Base-by-base conservation (phyloP, 2,113 vertebrate species). In the Silurus asotus region DNA sequence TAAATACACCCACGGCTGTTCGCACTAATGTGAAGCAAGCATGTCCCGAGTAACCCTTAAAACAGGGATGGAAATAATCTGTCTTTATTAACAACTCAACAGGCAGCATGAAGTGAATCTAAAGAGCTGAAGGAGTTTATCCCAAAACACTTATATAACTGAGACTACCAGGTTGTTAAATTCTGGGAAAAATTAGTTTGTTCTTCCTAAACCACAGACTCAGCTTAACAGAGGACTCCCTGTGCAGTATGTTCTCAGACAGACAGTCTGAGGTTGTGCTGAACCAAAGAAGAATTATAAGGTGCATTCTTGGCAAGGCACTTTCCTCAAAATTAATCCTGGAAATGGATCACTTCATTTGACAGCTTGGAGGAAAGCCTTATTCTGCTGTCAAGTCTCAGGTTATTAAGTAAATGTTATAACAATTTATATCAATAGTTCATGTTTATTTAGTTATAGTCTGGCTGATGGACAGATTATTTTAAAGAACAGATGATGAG, bases 321-420 rank as follows among this genome's bases (percentile, higher is more conserved):
- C 14, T 1, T 62, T 58, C 49, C 23, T 72, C 28, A 48, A 85
- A 48, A 85, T 61, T 59, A 82, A 88, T 88, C 17, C 23, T 67
- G 59, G n/a, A 87, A 19, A 78, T 80, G 51, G 25, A 86, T 69
- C 75, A 59, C 17, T 61, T 76, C n/a, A 69, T 56, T 15, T 88
- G 80, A 87, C 82, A 81, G 9, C 4, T 80, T 81, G n/a, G 76
- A 84, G 20, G 49, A 2, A 48, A 81, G 86, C 64, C 79, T 69
- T 15, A n/a, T 78, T 89, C 53, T 86, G 88, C 25, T 84, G 89
- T 86, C 89, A 83, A 56, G 82, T 76, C 78, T 77, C 20, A 23
- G n/a, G 37, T 87, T 49, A 86, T 86, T 86, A 86, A 80, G 64
- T 86, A 88, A 88, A 90, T 28, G 77, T 67, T 84, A 81, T 64